Percentiles rank a stretch among this genome's conserved stretches.
Evolutionary conservation across 2,888 invertebrate species (phyloP).

Genomic region (Phalera bucephala): DNA sequence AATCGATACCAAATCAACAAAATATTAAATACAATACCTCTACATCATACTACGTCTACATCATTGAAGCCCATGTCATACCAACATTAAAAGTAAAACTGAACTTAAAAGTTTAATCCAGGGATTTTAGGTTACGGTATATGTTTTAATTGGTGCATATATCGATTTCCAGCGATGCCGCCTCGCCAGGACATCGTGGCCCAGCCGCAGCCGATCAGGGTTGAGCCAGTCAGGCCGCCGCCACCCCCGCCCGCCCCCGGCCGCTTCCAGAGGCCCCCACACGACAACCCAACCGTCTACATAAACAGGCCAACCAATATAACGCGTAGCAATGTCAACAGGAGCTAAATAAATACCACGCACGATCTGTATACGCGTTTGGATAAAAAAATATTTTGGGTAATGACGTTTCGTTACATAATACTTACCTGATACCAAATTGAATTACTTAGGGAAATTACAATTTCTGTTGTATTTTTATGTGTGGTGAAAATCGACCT

Average conservation of each 20-base stretch:
- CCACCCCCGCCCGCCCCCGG: slow-evolving; percentile 69
- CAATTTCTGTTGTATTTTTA: too few species aligned
- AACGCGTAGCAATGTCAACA: slow-evolving; percentile 38
- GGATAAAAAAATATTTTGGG: slow-evolving; percentile 11
- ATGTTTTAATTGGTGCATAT: neutral
- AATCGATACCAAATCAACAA: too few species aligned
- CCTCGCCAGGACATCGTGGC: slow-evolving; percentile 66
- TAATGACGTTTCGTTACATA: slow-evolving; percentile 11
- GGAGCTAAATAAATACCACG: slow-evolving; percentile 28
- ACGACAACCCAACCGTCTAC: slow-evolving; percentile 67
- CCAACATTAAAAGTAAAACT: too few species aligned
- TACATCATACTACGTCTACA: too few species aligned
- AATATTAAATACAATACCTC: too few species aligned
- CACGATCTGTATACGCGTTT: slow-evolving; percentile 10
- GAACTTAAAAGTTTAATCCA: too few species aligned
- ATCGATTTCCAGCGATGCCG: slow-evolving; percentile 54
- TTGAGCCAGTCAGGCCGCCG: slow-evolving; percentile 48
- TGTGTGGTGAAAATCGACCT: too few species aligned
- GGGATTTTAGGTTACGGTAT: neutral
- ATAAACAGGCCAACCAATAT: slow-evolving; percentile 49
- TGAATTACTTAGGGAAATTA: too few species aligned
- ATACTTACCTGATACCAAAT: too few species aligned
- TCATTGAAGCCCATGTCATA: too few species aligned
- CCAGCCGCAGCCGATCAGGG: slow-evolving; percentile 51
- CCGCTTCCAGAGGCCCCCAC: slow-evolving; percentile 70